These are phyloP conservation scores for Grantiella picta DNA, from an alignment of 2,113 vertebrate species.

Conservation along the genomic window DNA sequence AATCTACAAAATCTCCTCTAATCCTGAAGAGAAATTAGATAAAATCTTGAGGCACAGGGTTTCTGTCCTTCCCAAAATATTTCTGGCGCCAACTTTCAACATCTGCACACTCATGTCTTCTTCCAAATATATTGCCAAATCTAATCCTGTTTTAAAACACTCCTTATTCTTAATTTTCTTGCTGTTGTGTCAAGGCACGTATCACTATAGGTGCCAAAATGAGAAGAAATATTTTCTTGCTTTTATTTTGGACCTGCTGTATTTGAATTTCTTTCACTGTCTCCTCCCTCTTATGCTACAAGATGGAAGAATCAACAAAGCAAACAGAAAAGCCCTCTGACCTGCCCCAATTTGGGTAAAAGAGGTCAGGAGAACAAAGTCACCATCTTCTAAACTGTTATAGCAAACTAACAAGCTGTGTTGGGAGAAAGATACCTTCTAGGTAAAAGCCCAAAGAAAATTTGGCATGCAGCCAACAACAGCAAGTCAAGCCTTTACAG, in stretches of 20 bases:
- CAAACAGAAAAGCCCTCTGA: not conserved
- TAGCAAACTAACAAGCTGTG: not conserved
- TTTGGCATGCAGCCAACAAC: not conserved
- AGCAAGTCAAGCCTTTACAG: not conserved
- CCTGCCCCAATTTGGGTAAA: not conserved
- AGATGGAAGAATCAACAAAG: not conserved
- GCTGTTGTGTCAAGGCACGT: rapidly evolving
- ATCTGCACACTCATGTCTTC: not conserved
- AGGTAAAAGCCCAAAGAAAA: not conserved
- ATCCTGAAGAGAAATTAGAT: not conserved
- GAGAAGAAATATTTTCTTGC: not conserved
- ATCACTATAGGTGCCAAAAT: not conserved
- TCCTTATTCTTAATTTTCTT: not conserved
- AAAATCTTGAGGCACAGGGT: not conserved
- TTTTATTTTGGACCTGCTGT: not conserved
- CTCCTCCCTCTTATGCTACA: not conserved
- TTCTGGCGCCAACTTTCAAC: not conserved
- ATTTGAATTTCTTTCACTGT: not conserved
- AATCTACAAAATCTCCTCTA: not conserved
- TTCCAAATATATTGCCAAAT: not conserved
- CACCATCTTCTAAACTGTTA: not conserved
- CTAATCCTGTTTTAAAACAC: not conserved
- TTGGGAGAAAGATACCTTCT: not conserved
- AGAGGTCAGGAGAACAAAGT: not conserved
- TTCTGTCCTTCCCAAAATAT: not conserved